These are phyloP conservation scores for Microcebus griseorufus DNA, from an alignment of 2,113 vertebrate species.

Conservation along the genomic window DNA sequence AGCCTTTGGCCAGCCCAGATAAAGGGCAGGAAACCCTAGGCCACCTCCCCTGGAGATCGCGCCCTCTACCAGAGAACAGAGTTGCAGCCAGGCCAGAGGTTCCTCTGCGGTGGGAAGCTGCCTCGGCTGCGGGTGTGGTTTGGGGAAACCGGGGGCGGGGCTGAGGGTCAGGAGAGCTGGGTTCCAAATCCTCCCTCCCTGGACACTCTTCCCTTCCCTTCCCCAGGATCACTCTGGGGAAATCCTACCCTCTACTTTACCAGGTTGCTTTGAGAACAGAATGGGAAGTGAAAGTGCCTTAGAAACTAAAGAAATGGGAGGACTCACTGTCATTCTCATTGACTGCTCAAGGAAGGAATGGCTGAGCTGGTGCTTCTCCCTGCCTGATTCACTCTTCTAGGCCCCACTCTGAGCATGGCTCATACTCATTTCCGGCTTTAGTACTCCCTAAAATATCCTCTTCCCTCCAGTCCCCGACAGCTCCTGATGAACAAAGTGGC, in stretches of 20 bases:
- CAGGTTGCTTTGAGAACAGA: neutral
- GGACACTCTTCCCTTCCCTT: neutral
- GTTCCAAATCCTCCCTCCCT: slow-evolving; percentile 1
- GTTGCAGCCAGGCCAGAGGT: slow-evolving; percentile 16
- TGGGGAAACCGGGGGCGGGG: neutral
- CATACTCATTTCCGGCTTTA: slow-evolving; percentile 51
- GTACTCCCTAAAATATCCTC: slow-evolving; percentile 28
- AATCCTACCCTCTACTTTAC: neutral
- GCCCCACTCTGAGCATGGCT: slow-evolving; percentile 14
- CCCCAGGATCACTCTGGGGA: neutral
- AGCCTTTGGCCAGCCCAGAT: slow-evolving; percentile 44
- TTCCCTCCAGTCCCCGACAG: neutral
- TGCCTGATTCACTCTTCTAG: slow-evolving; percentile 63
- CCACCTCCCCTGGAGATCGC: slow-evolving; percentile 20
- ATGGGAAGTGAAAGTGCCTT: slow-evolving; percentile 38
- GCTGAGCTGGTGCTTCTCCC: slow-evolving; percentile 45
- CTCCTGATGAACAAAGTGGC: slow-evolving; percentile 16
- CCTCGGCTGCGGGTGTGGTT: neutral
- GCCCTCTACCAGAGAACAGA: slow-evolving; percentile 37
- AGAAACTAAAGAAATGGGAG: slow-evolving; percentile 32
- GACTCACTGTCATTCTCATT: neutral
- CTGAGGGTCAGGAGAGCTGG: neutral
- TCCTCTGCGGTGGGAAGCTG: slow-evolving; percentile 56
- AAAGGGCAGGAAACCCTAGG: slow-evolving; percentile 71
- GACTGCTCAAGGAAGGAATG: neutral